phyloP scores from a whole-genome alignment of 2,113 vertebrate genomes.

The Phyllostomus discolor region DNA sequence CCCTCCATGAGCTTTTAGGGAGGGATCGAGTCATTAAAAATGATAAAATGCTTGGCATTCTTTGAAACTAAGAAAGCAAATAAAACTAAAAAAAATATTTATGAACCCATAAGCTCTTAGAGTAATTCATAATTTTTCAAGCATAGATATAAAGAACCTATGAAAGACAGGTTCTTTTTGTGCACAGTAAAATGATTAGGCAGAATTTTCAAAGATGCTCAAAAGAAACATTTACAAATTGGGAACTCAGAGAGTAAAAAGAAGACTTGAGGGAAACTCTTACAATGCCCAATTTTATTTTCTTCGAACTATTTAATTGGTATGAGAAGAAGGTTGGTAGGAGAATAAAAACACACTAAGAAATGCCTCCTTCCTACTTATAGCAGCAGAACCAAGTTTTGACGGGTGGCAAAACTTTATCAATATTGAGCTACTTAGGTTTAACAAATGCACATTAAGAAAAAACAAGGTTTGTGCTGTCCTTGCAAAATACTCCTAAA shows the following conservation, averaged over 20 bases:
- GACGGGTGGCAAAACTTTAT: background rate
- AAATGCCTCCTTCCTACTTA: background rate
- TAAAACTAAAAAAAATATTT: background rate
- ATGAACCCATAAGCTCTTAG: background rate
- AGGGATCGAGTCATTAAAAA: background rate
- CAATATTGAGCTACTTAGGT: constrained; percentile 33
- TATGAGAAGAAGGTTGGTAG: background rate
- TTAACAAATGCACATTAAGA: constrained; percentile 30
- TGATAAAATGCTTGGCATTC: background rate
- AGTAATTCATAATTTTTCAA: background rate
- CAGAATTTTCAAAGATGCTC: background rate
- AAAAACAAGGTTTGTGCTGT: constrained; percentile 13
- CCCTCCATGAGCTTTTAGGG: background rate
- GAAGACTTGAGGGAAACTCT: background rate
- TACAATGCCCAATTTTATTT: constrained; percentile 7
- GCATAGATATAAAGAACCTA: background rate
- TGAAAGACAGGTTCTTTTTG: background rate
- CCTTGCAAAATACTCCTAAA: constrained; percentile 38
- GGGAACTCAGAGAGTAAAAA: background rate
- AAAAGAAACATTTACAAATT: background rate
- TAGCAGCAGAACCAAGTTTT: background rate
- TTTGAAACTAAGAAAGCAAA: constrained; percentile 1
- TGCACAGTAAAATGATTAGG: background rate
- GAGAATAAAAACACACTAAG: background rate
- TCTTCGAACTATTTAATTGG: background rate